Base-by-base conservation (phyloP, 2,113 vertebrate genomes). In the Osmerus eperlanus region DNA sequence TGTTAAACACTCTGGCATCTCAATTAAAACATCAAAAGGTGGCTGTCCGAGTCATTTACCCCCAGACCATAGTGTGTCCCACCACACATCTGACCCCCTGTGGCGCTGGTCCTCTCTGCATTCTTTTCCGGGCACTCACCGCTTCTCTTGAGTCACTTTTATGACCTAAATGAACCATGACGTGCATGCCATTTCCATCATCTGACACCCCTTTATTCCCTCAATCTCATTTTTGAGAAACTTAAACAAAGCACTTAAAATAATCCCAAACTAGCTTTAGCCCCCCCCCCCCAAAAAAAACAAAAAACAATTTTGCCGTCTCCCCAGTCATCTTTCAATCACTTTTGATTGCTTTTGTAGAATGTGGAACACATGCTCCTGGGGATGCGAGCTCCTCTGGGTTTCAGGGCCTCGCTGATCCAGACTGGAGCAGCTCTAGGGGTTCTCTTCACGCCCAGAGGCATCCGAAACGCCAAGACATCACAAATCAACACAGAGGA, bases 1-100 rank as follows among this genome's bases (percentile, higher is more conserved):
- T 86, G 79, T 87, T 85, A 90, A 91, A 89, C 85, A 86, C 83
- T 81, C 87, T 86, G 83, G 85, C 85, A 86, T 89, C 81, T 82
- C 89, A 83, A 89, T 87, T 90, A 88, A 87, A 90, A 41, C 84
- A 84, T 91, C 88, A 88, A 90, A 93, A 92, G 91, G 72, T 81
- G 83, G 88, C 41, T 90, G 91, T 89, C 83, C 78, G 65, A 83
- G 78, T 83, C 55, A 90, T 89, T 89, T 83, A 78, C 82, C 81
- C 69, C 58, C 23, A 32, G 15, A 86, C 80, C 80, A 82, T 83
- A 75, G 75, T 82, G 86, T 84, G 80, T 83, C 82, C 81, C 78
- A 79, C 61, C 67, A 69, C 74, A 67, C 23, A 64, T 58, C 16
- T 47, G 66, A 18, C 52, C 9, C 41, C 25, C 12, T 9, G 28